Conservation (phyloP, 2,888 invertebrate genomes). For the Reticulitermes lucifugus region DNA sequence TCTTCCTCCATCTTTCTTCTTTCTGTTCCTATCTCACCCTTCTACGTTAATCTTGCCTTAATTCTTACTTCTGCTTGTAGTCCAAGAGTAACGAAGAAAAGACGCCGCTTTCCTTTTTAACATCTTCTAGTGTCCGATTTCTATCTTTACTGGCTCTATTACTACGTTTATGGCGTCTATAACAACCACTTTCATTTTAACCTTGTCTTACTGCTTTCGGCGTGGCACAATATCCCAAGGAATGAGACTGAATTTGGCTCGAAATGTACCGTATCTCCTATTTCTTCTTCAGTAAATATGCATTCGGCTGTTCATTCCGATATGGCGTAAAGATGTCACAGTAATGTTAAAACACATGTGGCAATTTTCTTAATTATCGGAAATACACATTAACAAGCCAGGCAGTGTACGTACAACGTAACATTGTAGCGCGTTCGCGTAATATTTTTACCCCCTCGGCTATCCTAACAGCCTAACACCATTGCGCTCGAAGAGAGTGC, state of each 20-base stretch:
- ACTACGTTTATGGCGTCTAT: not conserved
- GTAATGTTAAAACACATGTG: no score
- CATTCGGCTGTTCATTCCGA: no score
- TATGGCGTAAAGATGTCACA: no score
- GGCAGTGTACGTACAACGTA: no score
- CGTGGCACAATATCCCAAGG: not conserved
- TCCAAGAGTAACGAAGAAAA: not conserved
- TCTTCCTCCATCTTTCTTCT: not conserved
- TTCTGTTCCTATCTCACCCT: not conserved
- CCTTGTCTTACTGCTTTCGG: not conserved
- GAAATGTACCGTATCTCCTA: no score
- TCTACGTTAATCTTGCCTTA: not conserved
- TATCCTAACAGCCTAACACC: no score
- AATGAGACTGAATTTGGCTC: not conserved
- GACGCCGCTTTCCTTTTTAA: not conserved
- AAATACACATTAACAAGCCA: no score
- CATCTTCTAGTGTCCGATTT: conserved; percentile 3
- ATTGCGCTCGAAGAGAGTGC: no score
- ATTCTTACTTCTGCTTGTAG: not conserved
- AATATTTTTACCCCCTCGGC: no score
- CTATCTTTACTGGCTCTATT: not conserved
- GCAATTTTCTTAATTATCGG: no score
- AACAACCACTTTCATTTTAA: not conserved
- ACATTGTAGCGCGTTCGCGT: no score
- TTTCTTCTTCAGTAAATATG: no score